Evolutionary conservation across 2,113 vertebrate genomes (phyloP), one percentile per base, ranked within the genome.

Genomic region (Cynocephalus volans): DNA sequence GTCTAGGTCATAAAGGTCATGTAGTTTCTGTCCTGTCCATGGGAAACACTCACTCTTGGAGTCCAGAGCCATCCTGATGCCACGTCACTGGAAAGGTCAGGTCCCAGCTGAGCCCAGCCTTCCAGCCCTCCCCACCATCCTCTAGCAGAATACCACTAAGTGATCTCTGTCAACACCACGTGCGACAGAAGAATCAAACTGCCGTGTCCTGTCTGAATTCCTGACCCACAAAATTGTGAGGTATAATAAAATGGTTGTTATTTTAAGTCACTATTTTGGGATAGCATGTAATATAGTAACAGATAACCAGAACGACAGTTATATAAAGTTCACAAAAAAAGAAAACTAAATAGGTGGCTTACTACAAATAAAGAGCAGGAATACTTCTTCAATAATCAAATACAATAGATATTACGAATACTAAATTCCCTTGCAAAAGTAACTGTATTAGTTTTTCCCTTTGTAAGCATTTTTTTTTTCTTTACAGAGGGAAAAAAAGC

Each of bases 311-410:
- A 80, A 65, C 3, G 33, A 2, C 4, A 15, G 45, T 76, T 54
- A 52, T 1, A 45, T 10, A 24, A 88, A 96, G 50, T 79, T 93
- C 26, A 83, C 45, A 67, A 33, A 33, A 67, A 70, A 70, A 70
- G 19, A 18, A 70, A 76, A 33, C 13, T 62, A 58, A 84, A 64
- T 8, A 88, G 9, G 17, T 65, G 26, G 26, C 17, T 92, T 75
- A 65, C 24, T 24, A 88, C 33, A 81, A 88, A 62, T 56, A 83
- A 91, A 52, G 8, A 65, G 48, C 52, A 72, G 76, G 50, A 10
- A 75, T 7, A 52, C 41, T 86, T 84, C 45, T 92, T 86, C 50
- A 93, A 33, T 48, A 83, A 60, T 52, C 24, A 94, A 72, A 70
- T 52, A 67, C 8, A 82, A 65, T 0, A 56, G 72, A 33, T 67